phyloP scores from a whole-genome alignment of 2,113 vertebrate genomes.

The Apodemus sylvaticus region DNA sequence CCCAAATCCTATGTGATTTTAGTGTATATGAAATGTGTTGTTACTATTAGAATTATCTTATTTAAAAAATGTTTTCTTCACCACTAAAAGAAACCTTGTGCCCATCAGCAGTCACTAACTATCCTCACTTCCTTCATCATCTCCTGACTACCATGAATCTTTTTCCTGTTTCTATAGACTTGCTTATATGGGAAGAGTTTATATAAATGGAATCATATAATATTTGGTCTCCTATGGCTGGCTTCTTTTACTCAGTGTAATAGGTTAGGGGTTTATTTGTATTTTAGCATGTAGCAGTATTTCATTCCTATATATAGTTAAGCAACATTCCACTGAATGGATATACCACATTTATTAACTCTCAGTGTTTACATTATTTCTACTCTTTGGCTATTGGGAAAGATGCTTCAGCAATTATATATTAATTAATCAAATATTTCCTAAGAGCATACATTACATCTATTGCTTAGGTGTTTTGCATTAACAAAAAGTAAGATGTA shows the following conservation, averaged over 20 bases:
- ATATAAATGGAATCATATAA: neutral
- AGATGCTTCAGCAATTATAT: neutral
- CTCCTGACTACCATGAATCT: neutral
- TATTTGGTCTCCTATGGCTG: neutral
- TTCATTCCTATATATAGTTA: neutral
- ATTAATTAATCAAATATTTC: constrained; percentile 27
- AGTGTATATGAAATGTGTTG: neutral
- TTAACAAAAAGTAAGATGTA: neutral
- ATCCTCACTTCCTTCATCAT: too few relatives aligned
- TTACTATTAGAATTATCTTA: neutral
- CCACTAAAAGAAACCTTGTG: neutral
- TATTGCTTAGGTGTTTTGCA: neutral
- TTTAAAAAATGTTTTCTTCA: constrained; percentile 3
- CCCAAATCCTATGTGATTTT: neutral
- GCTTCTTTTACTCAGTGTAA: neutral
- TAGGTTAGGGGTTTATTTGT: neutral
- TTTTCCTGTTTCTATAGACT: neutral
- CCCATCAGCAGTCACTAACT: neutral
- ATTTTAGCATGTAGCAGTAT: neutral
- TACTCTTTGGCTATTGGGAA: neutral
- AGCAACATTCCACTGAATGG: neutral
- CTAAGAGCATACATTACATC: neutral
- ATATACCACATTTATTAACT: neutral
- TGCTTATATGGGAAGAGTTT: neutral
- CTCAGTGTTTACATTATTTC: neutral